Percentiles rank a stretch among this genome's conserved stretches.
These are phyloP conservation scores for Oncorhynchus masou DNA, from an alignment of 2,113 vertebrate genomes.

Conservation along the genomic window DNA sequence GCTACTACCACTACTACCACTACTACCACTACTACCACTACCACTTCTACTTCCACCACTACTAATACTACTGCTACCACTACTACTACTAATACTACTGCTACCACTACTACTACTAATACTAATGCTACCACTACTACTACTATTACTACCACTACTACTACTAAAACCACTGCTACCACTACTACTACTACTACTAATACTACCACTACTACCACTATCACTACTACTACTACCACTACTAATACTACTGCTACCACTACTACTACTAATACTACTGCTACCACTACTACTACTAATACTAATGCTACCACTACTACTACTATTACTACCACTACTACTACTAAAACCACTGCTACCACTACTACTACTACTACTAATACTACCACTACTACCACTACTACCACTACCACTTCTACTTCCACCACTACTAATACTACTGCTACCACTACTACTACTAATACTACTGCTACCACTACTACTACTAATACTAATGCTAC, in stretches of 20 bases:
- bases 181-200: neutral
- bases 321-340: no score
- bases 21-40: conserved; percentile 3
- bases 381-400: neutral
- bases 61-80: conserved; percentile 3
- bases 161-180: no score
- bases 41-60: no score
- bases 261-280: no score
- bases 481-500: no score
- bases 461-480: no score
- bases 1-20: no score
- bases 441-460: conserved; percentile 1
- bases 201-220: neutral
- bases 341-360: fast-evolving
- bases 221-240: no score
- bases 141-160: neutral
- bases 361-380: fast-evolving
- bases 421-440: no score
- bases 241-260: fast-evolving
- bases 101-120: no score
- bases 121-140: neutral
- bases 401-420: neutral
- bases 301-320: no score
- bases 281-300: fast-evolving
- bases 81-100: no score